phyloP scores from a whole-genome alignment of 2,797 vertebrate species.

The Glossophaga mutica region DNA sequence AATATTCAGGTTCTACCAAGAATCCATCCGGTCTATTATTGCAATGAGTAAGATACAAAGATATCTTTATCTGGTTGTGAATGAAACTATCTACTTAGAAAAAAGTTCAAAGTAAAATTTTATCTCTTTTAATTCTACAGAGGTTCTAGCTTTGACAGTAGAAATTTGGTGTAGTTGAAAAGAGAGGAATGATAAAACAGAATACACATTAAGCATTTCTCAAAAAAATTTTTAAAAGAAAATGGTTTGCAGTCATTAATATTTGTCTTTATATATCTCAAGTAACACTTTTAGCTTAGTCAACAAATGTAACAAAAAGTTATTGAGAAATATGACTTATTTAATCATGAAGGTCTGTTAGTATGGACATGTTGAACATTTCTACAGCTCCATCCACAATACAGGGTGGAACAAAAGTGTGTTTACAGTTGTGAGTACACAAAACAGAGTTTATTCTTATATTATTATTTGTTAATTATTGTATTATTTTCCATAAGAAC shows the following conservation, averaged over 20 bases:
- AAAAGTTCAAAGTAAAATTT: slow-evolving; percentile 61
- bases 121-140: slow-evolving; percentile 34
- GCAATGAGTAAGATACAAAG: slow-evolving; percentile 74
- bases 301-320: slow-evolving; percentile 19
- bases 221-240: slow-evolving; percentile 42
- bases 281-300: slow-evolving; percentile 26
- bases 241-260: slow-evolving; percentile 18
- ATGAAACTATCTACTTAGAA: slow-evolving; percentile 68
- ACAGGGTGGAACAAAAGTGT: not conserved
- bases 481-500: not conserved
- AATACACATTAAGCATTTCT: slow-evolving; percentile 25
- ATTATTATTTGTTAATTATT: not conserved
- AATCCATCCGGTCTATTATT: slow-evolving; percentile 78
- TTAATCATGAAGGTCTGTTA: not conserved
- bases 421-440: not conserved
- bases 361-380: not conserved
- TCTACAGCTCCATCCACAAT: not conserved
- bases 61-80: slow-evolving; percentile 76
- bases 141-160: slow-evolving; percentile 31
- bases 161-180: slow-evolving; percentile 10
- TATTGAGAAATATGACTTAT: not conserved
- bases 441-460: not conserved
- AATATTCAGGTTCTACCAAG: slow-evolving; percentile 77
- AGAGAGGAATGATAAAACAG: slow-evolving; percentile 1
- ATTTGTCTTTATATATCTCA: slow-evolving; percentile 10